Conservation (phyloP, 2,797 vertebrate species). For the Tadarida brasiliensis region DNA sequence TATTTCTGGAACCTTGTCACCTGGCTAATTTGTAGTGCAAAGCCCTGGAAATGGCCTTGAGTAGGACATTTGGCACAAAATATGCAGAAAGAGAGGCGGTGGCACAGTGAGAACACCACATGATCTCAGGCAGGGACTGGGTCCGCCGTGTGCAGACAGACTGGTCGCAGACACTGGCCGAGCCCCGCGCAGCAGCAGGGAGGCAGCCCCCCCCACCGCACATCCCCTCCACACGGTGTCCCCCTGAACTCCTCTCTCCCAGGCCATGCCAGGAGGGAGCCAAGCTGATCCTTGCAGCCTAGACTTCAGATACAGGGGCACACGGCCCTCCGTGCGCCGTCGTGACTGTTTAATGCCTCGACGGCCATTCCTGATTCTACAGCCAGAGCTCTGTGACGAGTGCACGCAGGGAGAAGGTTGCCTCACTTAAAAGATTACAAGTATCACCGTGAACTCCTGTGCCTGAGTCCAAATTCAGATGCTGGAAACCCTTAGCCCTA, state of each 20-base stretch:
- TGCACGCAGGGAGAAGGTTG: not conserved
- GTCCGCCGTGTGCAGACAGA: not conserved
- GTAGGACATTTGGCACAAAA: not conserved
- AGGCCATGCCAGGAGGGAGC: not conserved
- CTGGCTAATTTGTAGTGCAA: not conserved
- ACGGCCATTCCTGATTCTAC: not conserved
- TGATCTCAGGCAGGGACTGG: not conserved
- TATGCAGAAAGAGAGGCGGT: not conserved
- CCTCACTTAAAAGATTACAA: not conserved
- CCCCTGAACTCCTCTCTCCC: not conserved
- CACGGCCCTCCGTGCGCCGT: not conserved
- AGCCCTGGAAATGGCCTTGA: not conserved
- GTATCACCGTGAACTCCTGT: not conserved
- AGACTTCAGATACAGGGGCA: not conserved
- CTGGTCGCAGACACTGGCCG: too few species aligned
- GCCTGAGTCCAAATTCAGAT: not conserved
- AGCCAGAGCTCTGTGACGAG: not conserved
- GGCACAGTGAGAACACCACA: not conserved
- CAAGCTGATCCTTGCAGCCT: not conserved
- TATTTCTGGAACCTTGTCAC: not conserved
- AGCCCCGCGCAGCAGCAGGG: too few species aligned
- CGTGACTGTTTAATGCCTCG: not conserved
- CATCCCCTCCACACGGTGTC: not conserved
- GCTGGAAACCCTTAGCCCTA: not conserved
- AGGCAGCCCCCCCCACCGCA: not conserved